These are phyloP conservation scores for Coturnix japonica DNA, from an alignment of 2,113 vertebrate species.

Conservation along the genomic window DNA sequence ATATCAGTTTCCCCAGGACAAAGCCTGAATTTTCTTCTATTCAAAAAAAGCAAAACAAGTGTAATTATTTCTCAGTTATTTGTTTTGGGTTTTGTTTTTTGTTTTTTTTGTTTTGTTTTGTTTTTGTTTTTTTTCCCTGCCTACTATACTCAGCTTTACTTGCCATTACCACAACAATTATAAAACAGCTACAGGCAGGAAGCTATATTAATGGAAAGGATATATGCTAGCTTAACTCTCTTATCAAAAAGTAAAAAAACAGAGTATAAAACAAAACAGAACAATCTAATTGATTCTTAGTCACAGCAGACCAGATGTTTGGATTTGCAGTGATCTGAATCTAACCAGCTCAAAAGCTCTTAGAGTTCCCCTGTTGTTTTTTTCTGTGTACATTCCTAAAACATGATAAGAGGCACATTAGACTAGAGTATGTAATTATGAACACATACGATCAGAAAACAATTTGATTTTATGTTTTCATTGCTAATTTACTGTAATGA, in stretches of 20 bases:
- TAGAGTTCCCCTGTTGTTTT: slow-evolving; percentile 9
- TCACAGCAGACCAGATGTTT: slow-evolving; percentile 61
- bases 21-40: neutral
- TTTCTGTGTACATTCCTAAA: slow-evolving; percentile 17
- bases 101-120: too few species aligned
- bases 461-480: neutral
- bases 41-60: neutral
- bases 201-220: slow-evolving; percentile 5
- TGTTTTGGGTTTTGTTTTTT: neutral
- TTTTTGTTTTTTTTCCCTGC: neutral
- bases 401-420: neutral
- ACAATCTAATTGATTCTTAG: slow-evolving; percentile 48
- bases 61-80: neutral
- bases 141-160: neutral
- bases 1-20: neutral
- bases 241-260: slow-evolving; percentile 47
- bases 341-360: slow-evolving; percentile 35
- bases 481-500: neutral
- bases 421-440: neutral
- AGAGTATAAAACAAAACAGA: slow-evolving; percentile 26
- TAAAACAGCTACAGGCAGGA: slow-evolving; percentile 26
- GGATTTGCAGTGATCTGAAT: slow-evolving; percentile 57
- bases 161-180: slow-evolving; percentile 4
- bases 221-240: slow-evolving; percentile 23
- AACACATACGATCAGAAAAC: neutral